Evolutionary conservation across 2,797 vertebrate genomes (phyloP).

Genomic region (Mus minutoides): DNA sequence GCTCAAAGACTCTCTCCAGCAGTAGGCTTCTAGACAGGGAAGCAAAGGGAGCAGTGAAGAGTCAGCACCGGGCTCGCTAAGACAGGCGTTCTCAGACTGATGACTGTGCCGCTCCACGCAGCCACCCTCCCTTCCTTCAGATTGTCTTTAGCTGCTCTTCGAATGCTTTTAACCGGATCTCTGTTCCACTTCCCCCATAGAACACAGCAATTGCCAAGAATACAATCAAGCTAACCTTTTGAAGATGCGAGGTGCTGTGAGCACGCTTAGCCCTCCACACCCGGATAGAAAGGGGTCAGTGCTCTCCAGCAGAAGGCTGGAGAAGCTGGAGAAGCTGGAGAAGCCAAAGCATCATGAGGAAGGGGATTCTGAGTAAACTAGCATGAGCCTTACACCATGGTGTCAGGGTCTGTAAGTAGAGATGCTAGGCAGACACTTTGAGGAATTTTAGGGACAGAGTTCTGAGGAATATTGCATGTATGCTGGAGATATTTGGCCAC

Average conservation of each 20-base stretch:
- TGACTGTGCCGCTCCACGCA: background rate
- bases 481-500: background rate
- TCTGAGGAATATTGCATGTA: background rate
- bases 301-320: background rate
- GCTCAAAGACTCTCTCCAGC: constrained; percentile 46
- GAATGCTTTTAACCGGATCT: background rate
- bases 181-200: background rate
- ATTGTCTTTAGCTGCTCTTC: background rate
- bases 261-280: accelerated
- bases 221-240: background rate
- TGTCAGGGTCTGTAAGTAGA: background rate
- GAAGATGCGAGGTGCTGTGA: background rate
- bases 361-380: background rate
- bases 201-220: background rate
- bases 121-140: background rate
- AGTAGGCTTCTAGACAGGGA: constrained; percentile 10
- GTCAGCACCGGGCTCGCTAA: background rate
- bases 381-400: accelerated
- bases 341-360: accelerated
- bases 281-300: background rate
- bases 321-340: background rate
- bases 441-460: background rate
- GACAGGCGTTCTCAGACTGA: too few species aligned
- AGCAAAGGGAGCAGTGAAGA: background rate
- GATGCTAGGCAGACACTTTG: background rate